Percentiles rank a stretch among this genome's conserved stretches.
Conservation (phyloP, 92 coral and sea anemone species). For the Palythoa grandiflora region DNA sequence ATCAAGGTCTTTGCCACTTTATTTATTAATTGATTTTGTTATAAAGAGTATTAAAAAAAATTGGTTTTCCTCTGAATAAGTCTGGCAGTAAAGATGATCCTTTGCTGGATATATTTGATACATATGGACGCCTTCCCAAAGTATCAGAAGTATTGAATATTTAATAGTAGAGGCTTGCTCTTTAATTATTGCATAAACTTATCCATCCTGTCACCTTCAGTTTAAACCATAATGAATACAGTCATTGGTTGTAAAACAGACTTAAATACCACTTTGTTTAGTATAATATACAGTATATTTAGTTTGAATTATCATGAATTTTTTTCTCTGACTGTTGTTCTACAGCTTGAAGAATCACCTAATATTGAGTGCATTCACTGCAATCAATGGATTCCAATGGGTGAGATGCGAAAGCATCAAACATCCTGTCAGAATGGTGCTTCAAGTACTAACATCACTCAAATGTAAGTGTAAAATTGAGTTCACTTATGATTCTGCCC, state of each 20-base stretch:
- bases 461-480: not conserved
- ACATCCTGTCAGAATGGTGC: not conserved
- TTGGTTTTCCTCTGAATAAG: not conserved
- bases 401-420: not conserved
- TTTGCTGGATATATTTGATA: not conserved
- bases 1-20: no score
- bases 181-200: conserved; percentile 17
- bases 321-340: not conserved
- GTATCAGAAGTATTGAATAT: not conserved
- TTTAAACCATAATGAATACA: not conserved
- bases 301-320: not conserved
- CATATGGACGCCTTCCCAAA: not conserved
- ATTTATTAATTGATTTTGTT: no score
- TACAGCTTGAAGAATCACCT: not conserved
- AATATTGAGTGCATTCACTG: not conserved
- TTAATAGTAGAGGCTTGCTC: conserved; percentile 5
- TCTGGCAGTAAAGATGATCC: not conserved
- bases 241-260: not conserved
- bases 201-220: not conserved
- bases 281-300: not conserved
- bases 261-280: not conserved
- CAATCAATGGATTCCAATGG: not conserved
- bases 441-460: not conserved
- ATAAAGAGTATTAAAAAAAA: not conserved
- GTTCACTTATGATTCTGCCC: not conserved